Percentiles rank a stretch among this genome's conserved stretches.
phyloP scores from a whole-genome alignment of 1,140 invertebrate genomes.

The Euura saliciscinereae region DNA sequence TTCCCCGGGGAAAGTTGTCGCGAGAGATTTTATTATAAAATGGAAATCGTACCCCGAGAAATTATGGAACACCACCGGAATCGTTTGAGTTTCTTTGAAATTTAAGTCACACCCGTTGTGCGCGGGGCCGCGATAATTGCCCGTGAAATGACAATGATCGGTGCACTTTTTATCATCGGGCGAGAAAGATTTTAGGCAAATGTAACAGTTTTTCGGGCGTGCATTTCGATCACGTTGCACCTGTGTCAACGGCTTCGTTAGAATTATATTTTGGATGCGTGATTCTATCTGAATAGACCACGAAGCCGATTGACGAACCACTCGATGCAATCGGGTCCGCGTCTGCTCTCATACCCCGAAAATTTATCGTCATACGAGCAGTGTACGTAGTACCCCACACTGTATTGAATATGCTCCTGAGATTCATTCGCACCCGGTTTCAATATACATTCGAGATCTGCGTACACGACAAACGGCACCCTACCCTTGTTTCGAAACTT shows the following conservation, averaged over 20 bases:
- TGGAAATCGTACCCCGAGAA: slow-evolving; percentile 45
- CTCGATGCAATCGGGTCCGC: slow-evolving; percentile 34
- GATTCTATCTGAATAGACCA: slow-evolving; percentile 28
- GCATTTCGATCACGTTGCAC: neutral
- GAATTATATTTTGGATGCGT: slow-evolving; percentile 13
- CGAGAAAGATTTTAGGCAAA: too few species aligned
- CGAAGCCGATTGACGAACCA: slow-evolving; percentile 36
- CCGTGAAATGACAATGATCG: too few species aligned
- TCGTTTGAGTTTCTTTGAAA: too few species aligned
- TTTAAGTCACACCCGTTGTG: too few species aligned
- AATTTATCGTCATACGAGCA: slow-evolving; percentile 42
- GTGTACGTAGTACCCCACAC: slow-evolving; percentile 40
- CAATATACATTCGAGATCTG: neutral
- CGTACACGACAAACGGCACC: neutral
- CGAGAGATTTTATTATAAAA: slow-evolving; percentile 39
- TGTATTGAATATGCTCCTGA: neutral
- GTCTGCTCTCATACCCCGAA: slow-evolving; percentile 36
- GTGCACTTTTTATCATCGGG: too few species aligned
- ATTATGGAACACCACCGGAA: slow-evolving; percentile 29
- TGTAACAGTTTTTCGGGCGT: too few species aligned
- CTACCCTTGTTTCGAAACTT: neutral
- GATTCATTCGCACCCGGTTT: neutral
- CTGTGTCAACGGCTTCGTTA: slow-evolving; percentile 17
- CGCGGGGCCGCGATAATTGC: too few species aligned
- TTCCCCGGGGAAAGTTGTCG: too few species aligned